Evolutionary conservation across 2,113 vertebrate genomes (phyloP).

Genomic region (Halcyon malimbica): DNA sequence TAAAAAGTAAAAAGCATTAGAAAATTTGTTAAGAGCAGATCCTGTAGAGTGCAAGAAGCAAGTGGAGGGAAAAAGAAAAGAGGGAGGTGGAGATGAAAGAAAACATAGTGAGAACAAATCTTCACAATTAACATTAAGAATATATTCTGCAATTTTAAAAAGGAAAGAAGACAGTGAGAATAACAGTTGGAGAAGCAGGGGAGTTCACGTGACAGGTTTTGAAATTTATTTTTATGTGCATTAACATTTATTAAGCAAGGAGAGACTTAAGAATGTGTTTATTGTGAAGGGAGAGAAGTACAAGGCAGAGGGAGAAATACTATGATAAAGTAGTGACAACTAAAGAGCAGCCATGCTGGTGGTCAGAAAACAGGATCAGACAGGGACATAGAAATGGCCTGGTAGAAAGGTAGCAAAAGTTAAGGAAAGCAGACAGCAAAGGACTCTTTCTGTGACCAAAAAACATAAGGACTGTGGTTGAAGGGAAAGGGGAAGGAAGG

Average conservation of each 20-base stretch:
- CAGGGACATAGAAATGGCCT: background rate
- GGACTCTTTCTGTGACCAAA: background rate
- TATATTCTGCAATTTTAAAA: background rate
- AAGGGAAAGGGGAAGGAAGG: background rate
- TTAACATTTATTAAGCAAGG: background rate
- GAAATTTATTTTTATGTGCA: background rate
- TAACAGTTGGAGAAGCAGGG: background rate
- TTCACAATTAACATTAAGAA: background rate
- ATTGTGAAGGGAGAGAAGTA: background rate
- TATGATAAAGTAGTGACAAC: background rate
- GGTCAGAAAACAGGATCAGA: background rate
- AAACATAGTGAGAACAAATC: background rate
- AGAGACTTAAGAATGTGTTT: background rate
- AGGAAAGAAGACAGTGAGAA: background rate
- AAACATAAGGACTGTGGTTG: accelerated
- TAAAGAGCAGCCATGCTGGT: background rate
- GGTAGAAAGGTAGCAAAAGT: background rate
- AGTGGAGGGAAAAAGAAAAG: background rate
- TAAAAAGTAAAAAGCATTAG: background rate
- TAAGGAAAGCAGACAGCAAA: background rate
- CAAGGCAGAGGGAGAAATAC: background rate
- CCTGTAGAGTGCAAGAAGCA: accelerated
- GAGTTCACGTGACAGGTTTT: background rate
- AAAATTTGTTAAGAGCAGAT: background rate
- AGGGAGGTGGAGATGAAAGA: background rate